These are phyloP conservation scores for Diphyllodes magnificus DNA, from an alignment of 2,113 vertebrate species.

Conservation along the genomic window DNA sequence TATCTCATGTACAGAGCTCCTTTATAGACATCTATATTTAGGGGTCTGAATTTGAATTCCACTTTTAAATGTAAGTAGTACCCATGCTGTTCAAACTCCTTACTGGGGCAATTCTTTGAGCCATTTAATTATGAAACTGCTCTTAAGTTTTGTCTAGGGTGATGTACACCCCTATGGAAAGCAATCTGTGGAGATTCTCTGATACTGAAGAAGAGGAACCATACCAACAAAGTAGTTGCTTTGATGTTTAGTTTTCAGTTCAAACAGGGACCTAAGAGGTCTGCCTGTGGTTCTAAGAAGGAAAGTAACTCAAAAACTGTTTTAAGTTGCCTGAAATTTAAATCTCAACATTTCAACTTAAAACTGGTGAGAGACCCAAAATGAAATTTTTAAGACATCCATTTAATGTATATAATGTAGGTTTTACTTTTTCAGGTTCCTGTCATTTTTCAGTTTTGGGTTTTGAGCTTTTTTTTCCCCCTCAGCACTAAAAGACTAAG, in stretches of 20 bases:
- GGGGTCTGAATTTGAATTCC: not conserved
- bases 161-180: not conserved
- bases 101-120: not conserved
- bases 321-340: not conserved
- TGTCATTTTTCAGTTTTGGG: fast-evolving
- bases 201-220: fast-evolving
- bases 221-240: not conserved
- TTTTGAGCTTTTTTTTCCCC: not conserved
- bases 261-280: not conserved
- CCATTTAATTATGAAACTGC: not conserved
- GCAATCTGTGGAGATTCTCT: not conserved
- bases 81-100: not conserved
- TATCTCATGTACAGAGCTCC: not conserved
- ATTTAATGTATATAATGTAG: not conserved
- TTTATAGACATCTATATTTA: not conserved
- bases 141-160: not conserved
- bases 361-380: not conserved
- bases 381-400: not conserved
- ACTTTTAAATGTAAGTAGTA: not conserved
- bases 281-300: not conserved
- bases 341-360: not conserved
- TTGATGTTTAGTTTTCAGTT: not conserved
- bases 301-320: not conserved
- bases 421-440: not conserved
- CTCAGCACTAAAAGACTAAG: not conserved